Conservation (phyloP, 2,113 vertebrate genomes). For the Channa maculata region DNA sequence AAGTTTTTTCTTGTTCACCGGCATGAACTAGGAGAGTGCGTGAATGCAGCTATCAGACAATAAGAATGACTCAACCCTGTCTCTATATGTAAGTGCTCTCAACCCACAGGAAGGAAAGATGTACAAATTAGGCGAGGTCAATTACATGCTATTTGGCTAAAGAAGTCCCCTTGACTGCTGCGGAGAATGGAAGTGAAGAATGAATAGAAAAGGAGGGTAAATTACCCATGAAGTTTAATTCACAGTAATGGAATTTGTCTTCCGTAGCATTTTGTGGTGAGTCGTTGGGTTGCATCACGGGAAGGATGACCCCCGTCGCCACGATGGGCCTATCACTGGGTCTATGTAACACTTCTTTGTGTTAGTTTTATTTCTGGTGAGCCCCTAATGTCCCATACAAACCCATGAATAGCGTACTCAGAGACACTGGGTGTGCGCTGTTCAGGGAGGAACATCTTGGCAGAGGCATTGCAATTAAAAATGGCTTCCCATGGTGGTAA, state of each 20-base stretch:
- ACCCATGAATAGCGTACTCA: conserved; percentile 46
- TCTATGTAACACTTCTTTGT: background rate
- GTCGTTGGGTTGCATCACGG: conserved; percentile 3
- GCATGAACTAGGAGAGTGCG: background rate
- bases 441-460: conserved; percentile 44
- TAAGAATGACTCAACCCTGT: conserved; percentile 45
- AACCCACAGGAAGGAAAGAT: conserved; percentile 31
- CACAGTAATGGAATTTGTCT: conserved; percentile 3
- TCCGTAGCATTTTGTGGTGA: background rate
- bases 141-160: conserved; percentile 18
- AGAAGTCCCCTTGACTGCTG: conserved; percentile 18
- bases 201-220: background rate
- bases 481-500: conserved; percentile 18
- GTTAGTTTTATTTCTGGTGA: conserved; percentile 52
- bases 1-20: conserved; percentile 1
- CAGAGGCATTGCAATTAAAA: conserved; percentile 40
- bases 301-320: conserved; percentile 12
- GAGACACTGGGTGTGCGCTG: conserved; percentile 13
- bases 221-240: conserved; percentile 17
- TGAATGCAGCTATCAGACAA: conserved; percentile 7
- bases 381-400: conserved; percentile 29
- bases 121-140: conserved; percentile 48
- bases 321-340: conserved; percentile 13
- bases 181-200: conserved; percentile 28
- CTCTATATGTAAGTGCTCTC: background rate